These are phyloP conservation scores for Ptychoptera albimana DNA, from an alignment of 2,888 invertebrate genomes.

Conservation along the genomic window DNA sequence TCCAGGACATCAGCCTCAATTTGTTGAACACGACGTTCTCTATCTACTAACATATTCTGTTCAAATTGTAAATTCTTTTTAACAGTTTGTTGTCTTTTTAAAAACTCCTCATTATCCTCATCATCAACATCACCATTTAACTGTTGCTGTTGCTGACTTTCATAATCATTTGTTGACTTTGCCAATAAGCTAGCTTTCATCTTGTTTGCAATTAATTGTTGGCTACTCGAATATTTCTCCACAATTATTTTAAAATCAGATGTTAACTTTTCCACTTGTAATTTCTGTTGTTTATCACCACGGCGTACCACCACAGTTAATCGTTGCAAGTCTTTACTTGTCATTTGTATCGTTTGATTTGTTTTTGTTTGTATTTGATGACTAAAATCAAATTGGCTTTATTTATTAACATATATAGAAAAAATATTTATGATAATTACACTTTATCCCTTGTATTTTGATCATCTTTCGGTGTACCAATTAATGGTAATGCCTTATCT, in stretches of 20 bases:
- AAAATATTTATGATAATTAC: conserved; percentile 23
- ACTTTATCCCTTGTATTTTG: conserved; percentile 47
- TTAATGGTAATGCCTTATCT: conserved; percentile 54
- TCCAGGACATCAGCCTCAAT: conserved; percentile 72
- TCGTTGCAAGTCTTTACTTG: conserved; percentile 54
- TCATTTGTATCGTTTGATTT: conserved; percentile 56
- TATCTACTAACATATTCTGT: conserved; percentile 61
- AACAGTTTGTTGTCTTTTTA: conserved; percentile 22
- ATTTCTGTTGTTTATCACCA: conserved; percentile 62
- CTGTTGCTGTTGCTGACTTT: conserved; percentile 8
- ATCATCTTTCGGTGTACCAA: conserved; percentile 61
- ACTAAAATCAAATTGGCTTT: conserved; percentile 29
- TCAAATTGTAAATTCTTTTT: conserved; percentile 47
- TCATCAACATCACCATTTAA: conserved; percentile 25
- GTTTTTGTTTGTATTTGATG: conserved; percentile 59
- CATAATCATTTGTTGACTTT: no score
- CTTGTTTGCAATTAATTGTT: conserved; percentile 56
- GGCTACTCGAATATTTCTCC: conserved; percentile 58
- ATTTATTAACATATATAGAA: neutral
- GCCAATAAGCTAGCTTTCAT: conserved; percentile 36
- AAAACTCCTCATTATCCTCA: conserved; percentile 31
- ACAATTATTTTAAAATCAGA: conserved; percentile 69
- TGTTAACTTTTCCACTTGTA: conserved; percentile 70
- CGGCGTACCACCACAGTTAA: conserved; percentile 50
- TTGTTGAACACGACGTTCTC: conserved; percentile 61